A percentile compares a stretch with the other conserved stretches of the same genome.
Conservation (phyloP, 2,888 invertebrate genomes). For the Kryphioiulus occultus region DNA sequence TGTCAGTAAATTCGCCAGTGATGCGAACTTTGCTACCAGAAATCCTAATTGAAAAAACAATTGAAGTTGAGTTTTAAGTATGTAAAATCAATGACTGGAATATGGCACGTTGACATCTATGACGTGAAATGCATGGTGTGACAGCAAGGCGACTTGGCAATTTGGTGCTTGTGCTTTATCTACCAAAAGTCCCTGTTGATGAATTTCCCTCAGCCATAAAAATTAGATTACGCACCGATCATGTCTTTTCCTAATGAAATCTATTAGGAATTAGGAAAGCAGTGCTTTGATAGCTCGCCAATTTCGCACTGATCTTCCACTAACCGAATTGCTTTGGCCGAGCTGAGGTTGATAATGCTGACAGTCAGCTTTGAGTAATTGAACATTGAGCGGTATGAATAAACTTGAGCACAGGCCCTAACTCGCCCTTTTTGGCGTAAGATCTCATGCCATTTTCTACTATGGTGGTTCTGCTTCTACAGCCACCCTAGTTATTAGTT, state of each 20-base stretch:
- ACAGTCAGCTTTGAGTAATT: neutral
- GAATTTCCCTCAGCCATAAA: neutral
- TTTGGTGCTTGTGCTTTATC: neutral
- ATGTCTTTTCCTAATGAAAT: neutral
- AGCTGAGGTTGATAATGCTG: neutral
- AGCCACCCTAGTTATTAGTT: neutral
- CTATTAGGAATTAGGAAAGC: neutral
- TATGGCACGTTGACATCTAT: neutral
- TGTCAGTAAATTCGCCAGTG: neutral
- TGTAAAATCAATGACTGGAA: neutral
- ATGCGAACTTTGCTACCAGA: neutral
- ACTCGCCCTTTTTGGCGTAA: too few species aligned
- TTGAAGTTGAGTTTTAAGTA: neutral
- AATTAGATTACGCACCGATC: neutral
- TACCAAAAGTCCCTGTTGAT: neutral
- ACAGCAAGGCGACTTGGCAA: neutral
- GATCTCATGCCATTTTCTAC: too few species aligned
- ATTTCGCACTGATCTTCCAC: neutral
- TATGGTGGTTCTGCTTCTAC: neutral
- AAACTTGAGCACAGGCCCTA: neutral
- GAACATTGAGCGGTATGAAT: neutral
- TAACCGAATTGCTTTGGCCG: conserved; percentile 5
- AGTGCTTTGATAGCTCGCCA: neutral
- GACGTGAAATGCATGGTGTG: neutral
- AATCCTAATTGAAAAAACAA: neutral